Conservation (phyloP, 2,888 invertebrate genomes). For the Lucinisca nassula region DNA sequence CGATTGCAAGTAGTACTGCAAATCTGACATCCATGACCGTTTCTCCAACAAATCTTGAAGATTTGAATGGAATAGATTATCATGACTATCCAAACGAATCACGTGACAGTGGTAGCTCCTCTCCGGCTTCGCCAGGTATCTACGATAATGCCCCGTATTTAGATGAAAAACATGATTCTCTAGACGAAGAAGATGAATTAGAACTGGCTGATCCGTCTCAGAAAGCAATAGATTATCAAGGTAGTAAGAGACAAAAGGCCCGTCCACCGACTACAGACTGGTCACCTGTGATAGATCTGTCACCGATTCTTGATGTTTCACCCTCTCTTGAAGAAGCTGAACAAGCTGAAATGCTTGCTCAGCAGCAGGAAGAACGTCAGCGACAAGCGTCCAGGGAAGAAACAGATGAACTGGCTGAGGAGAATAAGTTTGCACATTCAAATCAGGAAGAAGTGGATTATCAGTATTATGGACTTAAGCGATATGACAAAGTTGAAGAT, state of each 20-base stretch:
- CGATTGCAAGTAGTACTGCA: slow-evolving; percentile 87
- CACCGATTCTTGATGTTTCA: slow-evolving; percentile 88
- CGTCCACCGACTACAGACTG: slow-evolving; percentile 87
- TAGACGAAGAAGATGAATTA: slow-evolving; percentile 73
- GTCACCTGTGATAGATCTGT: slow-evolving; percentile 88
- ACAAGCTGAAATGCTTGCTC: slow-evolving; percentile 86
- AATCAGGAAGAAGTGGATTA: slow-evolving; percentile 67
- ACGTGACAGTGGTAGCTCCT: slow-evolving; percentile 77
- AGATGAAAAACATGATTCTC: slow-evolving; percentile 73
- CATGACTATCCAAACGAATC: slow-evolving; percentile 73
- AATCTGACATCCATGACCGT: slow-evolving; percentile 86
- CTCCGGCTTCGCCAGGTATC: slow-evolving; percentile 83
- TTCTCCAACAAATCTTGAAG: slow-evolving; percentile 83
- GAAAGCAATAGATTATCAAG: slow-evolving; percentile 86
- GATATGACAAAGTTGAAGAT: slow-evolving; percentile 85
- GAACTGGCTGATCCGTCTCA: slow-evolving; percentile 85
- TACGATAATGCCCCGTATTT: slow-evolving; percentile 79
- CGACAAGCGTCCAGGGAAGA: slow-evolving; percentile 78
- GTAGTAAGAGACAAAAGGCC: slow-evolving; percentile 85
- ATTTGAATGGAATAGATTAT: slow-evolving; percentile 39
- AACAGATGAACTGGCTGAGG: slow-evolving; percentile 69
- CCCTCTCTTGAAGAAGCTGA: slow-evolving; percentile 88
- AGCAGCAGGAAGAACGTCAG: slow-evolving; percentile 82
- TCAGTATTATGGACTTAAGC: slow-evolving; percentile 77
- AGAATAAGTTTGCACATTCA: slow-evolving; percentile 57